Evolutionary conservation across 2,888 invertebrate genomes (phyloP).

Genomic region (Bellardia pandia): DNA sequence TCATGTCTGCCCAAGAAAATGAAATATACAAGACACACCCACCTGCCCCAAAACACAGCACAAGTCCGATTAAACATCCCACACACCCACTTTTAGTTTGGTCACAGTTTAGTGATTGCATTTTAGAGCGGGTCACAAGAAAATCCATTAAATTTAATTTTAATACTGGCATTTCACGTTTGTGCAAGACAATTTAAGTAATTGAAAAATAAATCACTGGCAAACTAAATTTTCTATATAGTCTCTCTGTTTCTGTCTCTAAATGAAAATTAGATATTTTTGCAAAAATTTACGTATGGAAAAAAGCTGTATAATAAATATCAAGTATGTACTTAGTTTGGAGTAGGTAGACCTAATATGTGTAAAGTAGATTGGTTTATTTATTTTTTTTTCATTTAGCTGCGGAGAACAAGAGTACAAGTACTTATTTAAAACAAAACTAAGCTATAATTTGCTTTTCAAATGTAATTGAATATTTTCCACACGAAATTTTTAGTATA

Average conservation of each 20-base stretch:
- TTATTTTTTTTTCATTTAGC: not conserved
- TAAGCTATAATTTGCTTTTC: slow-evolving; percentile 52
- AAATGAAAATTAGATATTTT: slow-evolving; percentile 62
- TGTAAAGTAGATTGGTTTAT: not conserved
- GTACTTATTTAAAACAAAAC: slow-evolving; percentile 36
- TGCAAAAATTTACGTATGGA: slow-evolving; percentile 11
- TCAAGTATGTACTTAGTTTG: slow-evolving; percentile 34
- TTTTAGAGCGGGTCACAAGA: slow-evolving; percentile 12
- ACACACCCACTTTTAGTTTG: slow-evolving; percentile 36
- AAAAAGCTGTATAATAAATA: slow-evolving; percentile 33
- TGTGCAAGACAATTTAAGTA: slow-evolving; percentile 68
- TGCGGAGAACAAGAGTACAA: not conserved
- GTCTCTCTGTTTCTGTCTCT: not conserved
- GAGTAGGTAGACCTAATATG: slow-evolving; percentile 51
- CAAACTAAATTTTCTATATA: not conserved
- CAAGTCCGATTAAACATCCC: not conserved
- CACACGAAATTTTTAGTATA: slow-evolving; percentile 27
- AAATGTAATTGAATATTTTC: slow-evolving; percentile 64
- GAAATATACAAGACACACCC: slow-evolving; percentile 67
- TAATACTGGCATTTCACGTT: slow-evolving; percentile 25
- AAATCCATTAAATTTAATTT: slow-evolving; percentile 70
- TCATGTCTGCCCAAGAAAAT: slow-evolving; percentile 24
- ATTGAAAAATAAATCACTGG: slow-evolving; percentile 68
- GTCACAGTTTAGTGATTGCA: slow-evolving; percentile 66
- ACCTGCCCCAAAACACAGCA: slow-evolving; percentile 23